Percentiles rank a stretch among this genome's conserved stretches.
phyloP scores from a whole-genome alignment of 2,888 invertebrate genomes.

The Trichacis sp. region DNA sequence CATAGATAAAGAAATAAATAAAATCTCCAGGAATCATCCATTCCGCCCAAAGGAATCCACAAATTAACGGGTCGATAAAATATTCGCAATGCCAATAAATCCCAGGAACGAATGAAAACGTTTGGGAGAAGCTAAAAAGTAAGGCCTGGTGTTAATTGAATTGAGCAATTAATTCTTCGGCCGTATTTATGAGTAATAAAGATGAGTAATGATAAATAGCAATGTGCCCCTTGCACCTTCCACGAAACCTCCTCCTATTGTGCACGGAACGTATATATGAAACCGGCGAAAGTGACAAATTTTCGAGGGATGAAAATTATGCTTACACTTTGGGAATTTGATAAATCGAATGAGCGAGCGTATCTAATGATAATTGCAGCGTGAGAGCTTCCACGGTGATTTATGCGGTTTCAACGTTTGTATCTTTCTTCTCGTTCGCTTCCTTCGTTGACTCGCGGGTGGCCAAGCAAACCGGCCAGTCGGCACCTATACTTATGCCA shows the following conservation, averaged over 20 bases:
- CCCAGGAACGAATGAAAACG: no score
- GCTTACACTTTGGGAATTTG: constrained; percentile 39
- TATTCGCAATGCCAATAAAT: no score
- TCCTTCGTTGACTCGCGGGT: constrained; percentile 43
- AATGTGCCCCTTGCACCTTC: constrained; percentile 5
- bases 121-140: no score
- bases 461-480: constrained; percentile 40
- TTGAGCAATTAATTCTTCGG: constrained; percentile 26
- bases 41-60: no score
- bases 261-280: background rate
- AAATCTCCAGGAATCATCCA: no score
- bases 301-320: constrained; percentile 36
- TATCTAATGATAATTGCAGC: constrained; percentile 52
- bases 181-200: constrained; percentile 34
- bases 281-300: constrained; percentile 39
- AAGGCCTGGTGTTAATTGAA: constrained; percentile 30
- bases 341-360: constrained; percentile 47
- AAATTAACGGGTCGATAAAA: no score
- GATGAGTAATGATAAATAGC: constrained; percentile 28
- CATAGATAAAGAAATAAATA: no score
- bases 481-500: constrained; percentile 39
- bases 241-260: background rate
- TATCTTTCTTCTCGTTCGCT: constrained; percentile 31
- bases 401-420: constrained; percentile 45
- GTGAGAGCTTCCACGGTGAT: constrained; percentile 46